Conservation (phyloP, 2,797 vertebrate genomes). For the Simalia tracyae region DNA sequence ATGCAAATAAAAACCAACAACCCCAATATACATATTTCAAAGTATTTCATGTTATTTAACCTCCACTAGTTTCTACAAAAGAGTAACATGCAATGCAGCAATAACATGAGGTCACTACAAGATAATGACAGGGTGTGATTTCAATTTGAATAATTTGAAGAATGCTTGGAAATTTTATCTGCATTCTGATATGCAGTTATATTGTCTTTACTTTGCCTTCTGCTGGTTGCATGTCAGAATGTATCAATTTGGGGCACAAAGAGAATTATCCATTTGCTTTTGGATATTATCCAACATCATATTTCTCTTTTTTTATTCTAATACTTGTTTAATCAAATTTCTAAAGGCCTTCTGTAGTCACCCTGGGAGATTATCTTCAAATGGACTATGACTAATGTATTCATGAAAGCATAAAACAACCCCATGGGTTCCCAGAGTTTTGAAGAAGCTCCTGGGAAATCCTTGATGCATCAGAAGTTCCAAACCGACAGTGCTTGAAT, state of each 20-base stretch:
- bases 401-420: neutral
- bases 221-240: neutral
- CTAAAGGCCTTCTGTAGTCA: neutral
- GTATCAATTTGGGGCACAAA: neutral
- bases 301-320: conserved; percentile 1
- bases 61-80: neutral
- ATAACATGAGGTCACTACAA: neutral
- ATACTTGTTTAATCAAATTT: neutral
- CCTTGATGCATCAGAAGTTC: neutral
- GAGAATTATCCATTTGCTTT: neutral
- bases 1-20: neutral
- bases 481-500: neutral
- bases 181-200: neutral
- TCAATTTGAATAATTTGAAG: neutral
- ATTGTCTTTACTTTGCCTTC: neutral
- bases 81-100: neutral
- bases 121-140: neutral
- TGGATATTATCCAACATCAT: neutral
- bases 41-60: neutral
- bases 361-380: neutral
- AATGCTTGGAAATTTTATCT: neutral
- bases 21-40: neutral
- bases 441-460: neutral
- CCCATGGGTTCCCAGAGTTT: neutral
- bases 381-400: neutral